Base-by-base conservation (phyloP, 2,888 invertebrate species). In the Volucella inflata region DNA sequence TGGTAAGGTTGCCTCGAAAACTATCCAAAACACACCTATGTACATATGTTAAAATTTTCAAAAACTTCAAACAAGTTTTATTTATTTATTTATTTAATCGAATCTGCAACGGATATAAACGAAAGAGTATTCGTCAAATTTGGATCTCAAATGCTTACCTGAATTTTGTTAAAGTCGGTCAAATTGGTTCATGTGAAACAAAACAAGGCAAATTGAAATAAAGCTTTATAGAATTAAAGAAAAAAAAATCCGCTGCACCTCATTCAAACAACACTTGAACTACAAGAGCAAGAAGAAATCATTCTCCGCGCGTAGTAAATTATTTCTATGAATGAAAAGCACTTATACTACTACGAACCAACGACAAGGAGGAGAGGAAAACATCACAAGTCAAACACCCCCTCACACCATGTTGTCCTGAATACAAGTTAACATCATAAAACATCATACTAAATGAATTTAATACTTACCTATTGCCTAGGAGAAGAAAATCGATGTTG, bases 311-410 rank as follows among this genome's bases (percentile, higher is more conserved):
- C 74, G 74, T 82, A 75, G 84, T 75, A 79, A 84, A 75, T 79
- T 65, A 71, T 75, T 77, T 84, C 80, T 65, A 84, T 84, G 84
- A 84, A 84, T 84, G 70, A 60, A 60, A 65, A 38, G 46, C 64
- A 71, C 71, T 17, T n/a, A n/a, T n/a, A 60, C 16, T 53, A 57
- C 57, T 46, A 84, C 16, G 44, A 40, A 44, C 40, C 46, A 46
- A 44, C 42, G 46, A 72, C 78, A 67, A 67, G 65, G 60, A 16
- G 71, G 64, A 57, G 62, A 59, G 40, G 51, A 44, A 16, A 36
- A 2, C 36, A 48, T 3, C 11, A 38, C 0, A 16, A 48, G 14
- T 30, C 44, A 38, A 30, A 30, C 30, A 67, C 46, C 12, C 16
- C 17, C 50, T 17, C 40, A 42, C 46, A 60, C 36, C 60, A 11